These are phyloP conservation scores for Papilio aristodemus DNA, from an alignment of 1,140 invertebrate genomes.

Conservation along the genomic window DNA sequence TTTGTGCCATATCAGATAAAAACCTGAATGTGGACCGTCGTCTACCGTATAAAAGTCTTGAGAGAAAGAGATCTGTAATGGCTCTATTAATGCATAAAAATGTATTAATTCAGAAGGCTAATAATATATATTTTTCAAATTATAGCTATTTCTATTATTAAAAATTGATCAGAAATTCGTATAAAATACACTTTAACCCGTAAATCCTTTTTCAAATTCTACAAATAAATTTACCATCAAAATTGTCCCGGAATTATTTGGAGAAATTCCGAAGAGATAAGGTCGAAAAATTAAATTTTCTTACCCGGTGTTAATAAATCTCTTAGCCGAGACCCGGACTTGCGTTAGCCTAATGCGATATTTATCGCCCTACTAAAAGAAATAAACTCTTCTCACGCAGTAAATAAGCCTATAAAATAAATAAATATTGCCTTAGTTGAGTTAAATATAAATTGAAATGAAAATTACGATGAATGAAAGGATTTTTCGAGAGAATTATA, in stretches of 20 bases:
- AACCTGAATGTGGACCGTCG: too few relatives aligned
- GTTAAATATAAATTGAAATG: slow-evolving; percentile 39
- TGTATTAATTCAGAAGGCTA: too few relatives aligned
- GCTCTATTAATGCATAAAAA: too few relatives aligned
- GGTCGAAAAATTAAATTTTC: slow-evolving; percentile 50
- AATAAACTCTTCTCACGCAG: slow-evolving; percentile 57
- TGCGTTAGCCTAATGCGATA: slow-evolving; percentile 63
- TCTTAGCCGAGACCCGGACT: slow-evolving; percentile 42
- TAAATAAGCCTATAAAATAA: slow-evolving; percentile 59
- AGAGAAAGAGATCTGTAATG: too few relatives aligned
- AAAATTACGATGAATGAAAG: background rate
- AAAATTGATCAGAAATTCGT: background rate
- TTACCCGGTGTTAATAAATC: slow-evolving; percentile 58
- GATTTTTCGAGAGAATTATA: background rate
- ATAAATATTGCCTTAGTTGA: slow-evolving; percentile 41
- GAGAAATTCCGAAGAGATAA: slow-evolving; percentile 51
- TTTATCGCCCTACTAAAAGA: slow-evolving; percentile 60
- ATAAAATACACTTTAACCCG: background rate
- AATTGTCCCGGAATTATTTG: slow-evolving; percentile 41
- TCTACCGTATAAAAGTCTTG: too few relatives aligned
- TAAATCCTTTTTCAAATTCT: background rate
- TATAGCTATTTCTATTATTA: too few relatives aligned
- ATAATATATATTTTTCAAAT: too few relatives aligned
- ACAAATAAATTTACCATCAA: slow-evolving; percentile 5
- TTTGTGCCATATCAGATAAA: too few relatives aligned